A percentile compares a stretch with the other conserved stretches of the same genome.
Conservation (phyloP, 2,888 invertebrate species). For the Ichneumoninae sp. region DNA sequence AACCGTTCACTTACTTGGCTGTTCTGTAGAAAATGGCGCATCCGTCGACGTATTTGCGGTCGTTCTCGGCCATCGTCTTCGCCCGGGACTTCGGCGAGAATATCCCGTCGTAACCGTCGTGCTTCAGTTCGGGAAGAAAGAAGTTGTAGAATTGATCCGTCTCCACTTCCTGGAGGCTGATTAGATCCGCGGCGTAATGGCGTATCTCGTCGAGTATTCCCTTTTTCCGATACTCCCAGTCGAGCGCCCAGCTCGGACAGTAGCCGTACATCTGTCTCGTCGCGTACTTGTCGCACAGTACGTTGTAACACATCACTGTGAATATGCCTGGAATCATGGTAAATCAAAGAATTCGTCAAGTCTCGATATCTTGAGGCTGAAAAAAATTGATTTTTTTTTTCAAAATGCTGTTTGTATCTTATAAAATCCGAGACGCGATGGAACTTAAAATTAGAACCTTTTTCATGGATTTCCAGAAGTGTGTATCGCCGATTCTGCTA, state of each 20-base stretch:
- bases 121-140: slow-evolving; percentile 97
- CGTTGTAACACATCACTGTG: slow-evolving; percentile 99
- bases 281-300: slow-evolving; percentile 99
- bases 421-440: too few species aligned
- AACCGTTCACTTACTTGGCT: slow-evolving; percentile 90
- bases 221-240: slow-evolving; percentile 99
- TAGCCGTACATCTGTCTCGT: slow-evolving; percentile 99
- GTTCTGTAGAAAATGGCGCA: slow-evolving; percentile 99
- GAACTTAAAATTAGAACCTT: too few species aligned
- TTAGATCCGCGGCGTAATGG: slow-evolving; percentile 98
- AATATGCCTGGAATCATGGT: slow-evolving; percentile 91
- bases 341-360: slow-evolving; percentile 37
- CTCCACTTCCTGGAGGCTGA: slow-evolving; percentile 98
- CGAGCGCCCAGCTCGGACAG: slow-evolving; percentile 99
- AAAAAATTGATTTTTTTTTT: too few species aligned
- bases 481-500: too few species aligned
- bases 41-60: slow-evolving; percentile 99
- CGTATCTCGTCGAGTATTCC: slow-evolving; percentile 98
- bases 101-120: slow-evolving; percentile 96
- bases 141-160: slow-evolving; percentile 99
- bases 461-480: too few species aligned
- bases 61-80: slow-evolving; percentile 98
- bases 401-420: too few species aligned
- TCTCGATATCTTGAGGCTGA: background rate
- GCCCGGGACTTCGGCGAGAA: slow-evolving; percentile 99